Percentiles rank a stretch among this genome's conserved stretches.
Evolutionary conservation across 2,888 invertebrate species (phyloP).

Genomic region (Quadroppia sp.): DNA sequence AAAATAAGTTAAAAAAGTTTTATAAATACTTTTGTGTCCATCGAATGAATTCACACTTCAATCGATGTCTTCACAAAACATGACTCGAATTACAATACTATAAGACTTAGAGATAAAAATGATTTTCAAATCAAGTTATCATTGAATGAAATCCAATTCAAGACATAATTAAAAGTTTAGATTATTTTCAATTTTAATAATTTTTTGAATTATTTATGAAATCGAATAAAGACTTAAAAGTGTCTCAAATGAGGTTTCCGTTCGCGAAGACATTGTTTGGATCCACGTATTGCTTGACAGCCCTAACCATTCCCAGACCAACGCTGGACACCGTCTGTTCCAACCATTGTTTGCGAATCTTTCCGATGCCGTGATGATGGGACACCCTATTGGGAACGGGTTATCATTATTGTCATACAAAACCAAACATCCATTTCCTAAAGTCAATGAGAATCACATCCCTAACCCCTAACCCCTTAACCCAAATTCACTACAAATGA

Average conservation of each 20-base stretch:
- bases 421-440: no score
- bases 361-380: slow-evolving; percentile 70
- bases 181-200: not conserved
- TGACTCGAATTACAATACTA: no score
- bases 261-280: slow-evolving; percentile 90
- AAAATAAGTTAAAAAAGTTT: no score
- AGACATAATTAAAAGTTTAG: not conserved
- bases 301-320: slow-evolving; percentile 70
- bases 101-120: no score
- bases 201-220: not conserved
- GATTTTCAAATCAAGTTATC: no score
- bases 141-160: no score
- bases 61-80: no score
- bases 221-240: not conserved
- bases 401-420: no score
- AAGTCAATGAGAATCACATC: no score
- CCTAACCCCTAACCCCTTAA: no score
- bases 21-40: no score
- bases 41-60: no score
- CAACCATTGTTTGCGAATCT: slow-evolving; percentile 81
- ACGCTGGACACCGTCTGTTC: slow-evolving; percentile 73
- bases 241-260: slow-evolving; percentile 66
- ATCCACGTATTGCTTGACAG: slow-evolving; percentile 81
- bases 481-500: not conserved
- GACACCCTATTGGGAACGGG: slow-evolving; percentile 56